phyloP scores from a whole-genome alignment of 2,113 vertebrate genomes.

The Lycaon pictus region DNA sequence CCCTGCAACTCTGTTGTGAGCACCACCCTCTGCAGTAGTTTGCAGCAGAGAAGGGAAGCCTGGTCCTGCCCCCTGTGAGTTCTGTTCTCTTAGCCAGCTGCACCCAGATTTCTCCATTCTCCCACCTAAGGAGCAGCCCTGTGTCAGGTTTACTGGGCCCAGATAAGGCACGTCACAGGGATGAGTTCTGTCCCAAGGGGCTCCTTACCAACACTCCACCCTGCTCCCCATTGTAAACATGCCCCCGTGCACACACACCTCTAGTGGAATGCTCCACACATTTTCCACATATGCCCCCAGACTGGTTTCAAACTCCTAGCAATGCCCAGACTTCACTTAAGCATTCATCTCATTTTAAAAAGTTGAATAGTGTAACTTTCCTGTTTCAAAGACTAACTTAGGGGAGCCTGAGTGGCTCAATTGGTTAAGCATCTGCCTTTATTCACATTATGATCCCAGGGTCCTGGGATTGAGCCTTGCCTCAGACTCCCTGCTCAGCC shows the following conservation, averaged over 20 bases:
- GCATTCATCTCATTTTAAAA: neutral
- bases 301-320: neutral
- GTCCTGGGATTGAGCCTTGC: no score
- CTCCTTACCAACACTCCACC: neutral
- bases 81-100: neutral
- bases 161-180: neutral
- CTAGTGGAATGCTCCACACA: neutral
- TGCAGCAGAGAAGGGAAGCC: neutral
- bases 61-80: neutral
- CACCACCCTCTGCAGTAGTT: neutral
- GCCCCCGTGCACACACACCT: neutral
- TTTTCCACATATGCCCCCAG: neutral
- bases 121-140: neutral
- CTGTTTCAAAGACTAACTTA: neutral
- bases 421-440: no score
- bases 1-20: neutral
- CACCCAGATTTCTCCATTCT: neutral
- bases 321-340: neutral
- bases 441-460: no score
- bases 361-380: neutral
- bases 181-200: neutral
- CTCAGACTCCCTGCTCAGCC: no score
- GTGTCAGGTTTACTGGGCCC: neutral
- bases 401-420: no score
- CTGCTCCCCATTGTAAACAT: neutral